Percentiles rank a stretch among this genome's conserved stretches.
phyloP scores from a whole-genome alignment of 2,797 vertebrate species.

The Trachurus trachurus region DNA sequence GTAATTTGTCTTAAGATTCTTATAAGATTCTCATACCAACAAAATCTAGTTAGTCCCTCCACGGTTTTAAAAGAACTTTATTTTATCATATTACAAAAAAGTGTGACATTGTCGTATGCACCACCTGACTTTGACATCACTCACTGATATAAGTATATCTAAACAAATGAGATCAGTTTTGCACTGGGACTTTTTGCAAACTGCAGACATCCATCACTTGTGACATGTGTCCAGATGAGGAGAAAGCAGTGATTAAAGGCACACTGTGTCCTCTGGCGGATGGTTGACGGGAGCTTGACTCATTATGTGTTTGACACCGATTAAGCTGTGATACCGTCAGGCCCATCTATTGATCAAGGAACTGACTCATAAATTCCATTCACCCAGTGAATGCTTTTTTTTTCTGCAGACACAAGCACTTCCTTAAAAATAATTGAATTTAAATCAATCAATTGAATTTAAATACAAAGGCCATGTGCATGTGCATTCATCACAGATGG shows the following conservation, averaged over 20 bases:
- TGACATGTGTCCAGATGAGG: conserved; percentile 7
- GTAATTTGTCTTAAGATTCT: background rate
- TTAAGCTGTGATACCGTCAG: conserved; percentile 19
- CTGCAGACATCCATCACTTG: background rate
- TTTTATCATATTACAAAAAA: background rate
- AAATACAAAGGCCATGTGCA: background rate
- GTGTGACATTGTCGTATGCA: too few relatives aligned
- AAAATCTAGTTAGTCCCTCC: too few relatives aligned
- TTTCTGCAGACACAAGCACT: background rate
- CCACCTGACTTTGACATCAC: background rate
- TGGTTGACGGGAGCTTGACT: conserved; percentile 23
- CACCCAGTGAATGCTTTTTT: background rate
- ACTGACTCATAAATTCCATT: conserved; percentile 31
- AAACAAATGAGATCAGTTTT: conserved; percentile 15
- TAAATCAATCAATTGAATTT: background rate
- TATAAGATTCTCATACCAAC: background rate
- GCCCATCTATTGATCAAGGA: background rate
- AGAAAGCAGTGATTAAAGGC: background rate
- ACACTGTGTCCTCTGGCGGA: background rate
- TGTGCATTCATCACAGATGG: background rate
- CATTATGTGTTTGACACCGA: conserved; percentile 19
- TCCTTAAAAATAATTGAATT: background rate
- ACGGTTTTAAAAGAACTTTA: background rate
- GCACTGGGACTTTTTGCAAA: conserved; percentile 37
- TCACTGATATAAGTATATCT: background rate